Base-by-base conservation (phyloP, 2,888 invertebrate species). In the Nysson spinosus region DNA sequence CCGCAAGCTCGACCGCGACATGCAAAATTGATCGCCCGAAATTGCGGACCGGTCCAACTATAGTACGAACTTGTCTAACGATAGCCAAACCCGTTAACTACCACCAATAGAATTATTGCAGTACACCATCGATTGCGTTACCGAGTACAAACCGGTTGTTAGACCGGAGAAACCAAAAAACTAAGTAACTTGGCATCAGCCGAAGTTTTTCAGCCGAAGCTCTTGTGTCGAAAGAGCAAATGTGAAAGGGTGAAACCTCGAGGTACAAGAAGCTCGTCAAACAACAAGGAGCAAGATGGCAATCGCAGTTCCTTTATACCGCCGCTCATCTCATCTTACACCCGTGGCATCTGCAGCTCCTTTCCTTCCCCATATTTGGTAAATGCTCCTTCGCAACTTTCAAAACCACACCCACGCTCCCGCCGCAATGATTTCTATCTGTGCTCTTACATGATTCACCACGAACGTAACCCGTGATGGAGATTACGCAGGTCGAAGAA, bases 381-480 rank as follows among this genome's bases (percentile, higher is more conserved):
- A 72, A 79, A 57, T 70, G 66, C 70, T 71, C 68, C 62, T 39
- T 57, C 24, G 64, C 57, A 75, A 75, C 75, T 73, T 72, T 65
- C 57, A 26, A 42, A 20, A 7, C 63, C 57, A 64, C 65, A 58
- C 52, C 51, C 64, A 52, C 52, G 52, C 24, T 66, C 61, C 52
- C 68, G 49, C 50, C 49, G 52, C 66, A 70, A 74, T 75, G 73
- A 72, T 72, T 62, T 70, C 61, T 63, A 58, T 63, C 67, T 52
- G 62, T n/a, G 47, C 67, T 70, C 55, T 69, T 61, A 69, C 64
- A 64, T 65, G 69, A 51, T 67, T 68, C 58, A 52, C n/a, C n/a
- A n/a, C 19, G 1, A n/a, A 11, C 19, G 11, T n/a, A n/a, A n/a
- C n/a, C n/a, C n/a, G n/a, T n/a, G n/a, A n/a, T 44, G 24, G 11